Base-by-base conservation (phyloP, 1,140 invertebrate species). In the Drosophila repletoides region DNA sequence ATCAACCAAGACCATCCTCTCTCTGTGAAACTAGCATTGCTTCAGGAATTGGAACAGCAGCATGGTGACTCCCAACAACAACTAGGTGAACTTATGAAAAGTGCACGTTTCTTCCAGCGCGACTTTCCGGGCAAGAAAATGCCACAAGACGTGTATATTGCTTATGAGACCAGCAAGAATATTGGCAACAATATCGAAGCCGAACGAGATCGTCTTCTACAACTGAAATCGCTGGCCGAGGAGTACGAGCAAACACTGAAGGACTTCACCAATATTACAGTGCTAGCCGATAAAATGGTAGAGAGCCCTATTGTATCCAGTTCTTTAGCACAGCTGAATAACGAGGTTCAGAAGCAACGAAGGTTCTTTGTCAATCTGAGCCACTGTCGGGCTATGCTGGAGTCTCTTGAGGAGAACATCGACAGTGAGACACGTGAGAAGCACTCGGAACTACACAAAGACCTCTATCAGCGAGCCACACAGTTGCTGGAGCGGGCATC, bases 331-430 rank as follows among this genome's bases (percentile, higher is more conserved):
- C 94, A 96, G 74, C 90, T 97, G 5, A 95, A 95, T 74, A 95
- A 96, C 76, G 96, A 97, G 91, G 95, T 97, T 90, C 95, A 96
- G 70, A 97, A 96, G 79, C 95, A 97, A 81, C 92, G 95, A 33
- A 96, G 96, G 79, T 97, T 97, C 90, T 97, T 97, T 80, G 94
- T 96, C 0, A 96, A 96, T 74, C 89, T 97, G 5, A 96, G 95
- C 75, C 95, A 97, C 59, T 97, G 96, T 73, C 92, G 94, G 73
- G 94, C 94, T 15, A 95, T 97, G 65, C 90, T 97, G 12, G 96
- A 97, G 89, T 96, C 95, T 0, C 87, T 97, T 9, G 96, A 97
- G 90, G 94, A 94, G 65, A 95, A 96, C 90, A 91, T 97, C 7
- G 96, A 97, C 80, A 92, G 91, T 10, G 95, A 95, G 88, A 96